These are phyloP conservation scores for Cosmopolites sordidus DNA, from an alignment of 2,888 invertebrate genomes.

Conservation along the genomic window DNA sequence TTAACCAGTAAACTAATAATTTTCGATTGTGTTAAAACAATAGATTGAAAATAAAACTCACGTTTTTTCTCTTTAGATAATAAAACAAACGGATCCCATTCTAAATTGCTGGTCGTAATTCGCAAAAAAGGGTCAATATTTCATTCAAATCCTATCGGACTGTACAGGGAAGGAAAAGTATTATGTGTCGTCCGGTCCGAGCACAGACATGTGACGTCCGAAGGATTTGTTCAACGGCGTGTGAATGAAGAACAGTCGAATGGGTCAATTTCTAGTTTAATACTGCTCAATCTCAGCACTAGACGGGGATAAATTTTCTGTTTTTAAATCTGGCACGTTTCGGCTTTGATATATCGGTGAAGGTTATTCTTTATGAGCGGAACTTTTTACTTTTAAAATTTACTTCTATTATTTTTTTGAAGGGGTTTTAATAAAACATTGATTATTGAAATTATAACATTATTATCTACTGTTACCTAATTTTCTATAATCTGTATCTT, in stretches of 20 bases:
- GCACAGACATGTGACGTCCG: slow-evolving; percentile 28
- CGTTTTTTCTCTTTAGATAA: slow-evolving; percentile 20
- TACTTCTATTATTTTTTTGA: too few relatives aligned
- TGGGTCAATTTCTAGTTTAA: slow-evolving; percentile 48
- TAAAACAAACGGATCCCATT: slow-evolving; percentile 36
- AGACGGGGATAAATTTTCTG: not conserved
- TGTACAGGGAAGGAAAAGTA: slow-evolving; percentile 24
- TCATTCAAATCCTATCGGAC: slow-evolving; percentile 24
- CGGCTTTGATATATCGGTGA: not conserved
- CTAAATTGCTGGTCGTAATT: slow-evolving; percentile 15
- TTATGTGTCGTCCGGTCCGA: slow-evolving; percentile 24
- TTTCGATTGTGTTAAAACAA: too few relatives aligned
- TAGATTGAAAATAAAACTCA: not conserved
- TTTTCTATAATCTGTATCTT: too few relatives aligned
- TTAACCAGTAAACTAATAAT: too few relatives aligned
- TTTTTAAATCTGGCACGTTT: not conserved
- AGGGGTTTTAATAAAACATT: too few relatives aligned
- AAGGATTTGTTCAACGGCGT: slow-evolving; percentile 46
- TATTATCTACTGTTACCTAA: too few relatives aligned
- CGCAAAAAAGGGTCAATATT: slow-evolving; percentile 21
- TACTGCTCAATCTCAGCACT: not conserved
- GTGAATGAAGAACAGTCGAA: slow-evolving; percentile 49
- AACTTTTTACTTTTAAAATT: too few relatives aligned
- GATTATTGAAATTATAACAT: too few relatives aligned
- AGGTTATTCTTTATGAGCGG: not conserved